phyloP scores from a whole-genome alignment of 2,113 vertebrate species.

The Eclectus roratus region DNA sequence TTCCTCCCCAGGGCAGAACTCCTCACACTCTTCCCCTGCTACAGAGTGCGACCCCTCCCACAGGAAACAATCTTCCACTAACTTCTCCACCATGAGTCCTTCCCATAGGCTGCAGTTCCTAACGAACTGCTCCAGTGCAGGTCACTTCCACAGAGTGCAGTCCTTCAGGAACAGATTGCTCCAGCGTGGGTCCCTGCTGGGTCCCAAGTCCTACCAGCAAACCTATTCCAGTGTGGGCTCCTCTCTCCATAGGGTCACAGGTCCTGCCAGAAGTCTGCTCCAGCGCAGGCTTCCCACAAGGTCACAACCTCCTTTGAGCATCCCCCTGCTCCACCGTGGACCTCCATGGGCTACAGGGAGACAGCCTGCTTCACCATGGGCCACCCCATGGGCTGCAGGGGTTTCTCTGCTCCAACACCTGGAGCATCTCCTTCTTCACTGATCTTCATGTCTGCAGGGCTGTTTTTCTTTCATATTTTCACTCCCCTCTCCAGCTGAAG shows the following conservation, averaged over 20 bases:
- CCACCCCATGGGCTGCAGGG: not conserved
- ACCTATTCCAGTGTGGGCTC: not conserved
- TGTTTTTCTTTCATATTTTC: not conserved
- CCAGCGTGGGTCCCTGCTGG: not conserved
- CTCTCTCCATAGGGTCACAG: too few species aligned
- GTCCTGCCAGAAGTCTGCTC: not conserved
- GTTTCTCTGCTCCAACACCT: not conserved
- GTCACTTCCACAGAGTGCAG: not conserved
- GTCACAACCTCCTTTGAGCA: not conserved
- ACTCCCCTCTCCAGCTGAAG: not conserved
- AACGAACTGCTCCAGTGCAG: not conserved
- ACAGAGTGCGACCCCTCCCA: not conserved
- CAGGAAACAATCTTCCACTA: not conserved
- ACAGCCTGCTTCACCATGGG: not conserved
- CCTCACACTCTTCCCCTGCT: not conserved
- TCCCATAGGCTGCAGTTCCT: not conserved
- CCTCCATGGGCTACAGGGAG: not conserved
- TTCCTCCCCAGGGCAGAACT: not conserved
- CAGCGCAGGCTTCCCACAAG: not conserved
- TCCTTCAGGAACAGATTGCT: not conserved
- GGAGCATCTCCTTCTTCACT: not conserved
- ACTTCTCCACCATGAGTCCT: not conserved
- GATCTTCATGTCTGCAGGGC: not conserved
- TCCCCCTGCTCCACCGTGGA: not conserved
- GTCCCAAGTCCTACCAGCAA: not conserved